Base-by-base conservation (phyloP, 2,113 vertebrate genomes). In the Chloebia gouldiae region DNA sequence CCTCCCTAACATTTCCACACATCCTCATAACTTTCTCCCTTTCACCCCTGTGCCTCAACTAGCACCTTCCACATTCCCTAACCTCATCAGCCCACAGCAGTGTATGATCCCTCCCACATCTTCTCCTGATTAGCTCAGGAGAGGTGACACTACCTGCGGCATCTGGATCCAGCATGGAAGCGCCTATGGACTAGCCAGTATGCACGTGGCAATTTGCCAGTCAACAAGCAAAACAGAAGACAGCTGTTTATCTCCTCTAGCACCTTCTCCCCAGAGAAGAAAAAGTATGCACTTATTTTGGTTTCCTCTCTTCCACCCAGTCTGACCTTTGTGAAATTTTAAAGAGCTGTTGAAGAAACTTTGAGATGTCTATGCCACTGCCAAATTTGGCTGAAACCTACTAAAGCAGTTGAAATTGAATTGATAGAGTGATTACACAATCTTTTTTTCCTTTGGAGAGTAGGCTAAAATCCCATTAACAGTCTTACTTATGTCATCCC, bases 401-500 rank as follows among this genome's bases (percentile, higher is more conserved):
- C 63, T 80, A 7, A 92, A 96, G 68, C 27, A 90, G 81, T 71
- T 88, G 76, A 86, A 93, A 82, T 39, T 7, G 76, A 90, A 93
- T 54, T 81, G 90, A 91, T 66, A 95, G 71, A 92, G 60, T 75
- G 92, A 95, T 97, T 97, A 97, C 56, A 93, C 88, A 96, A 96
- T 92, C 95, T 81, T 88, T 86, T 75, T 90, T 86, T 90, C 76
- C 80, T 86, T 88, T 51, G 42, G 60, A 91, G 95, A 93, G 94
- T 86, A 94, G 88, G 92, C 87, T 96, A 96, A 93, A 97, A 97
- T 75, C n/a, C 90, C 92, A 97, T 97, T 96, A 96, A 90, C 86
- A 92, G 81, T 70, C 90, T 97, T 91, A 81, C 86, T 92, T 95
- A 91, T 96, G 92, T 96, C 94, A 95, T 92, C 77, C 66, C 51